Evolutionary conservation across 2,888 invertebrate genomes (phyloP), one percentile per base, ranked within the genome.

Genomic region (Lycophotia porphyrea): DNA sequence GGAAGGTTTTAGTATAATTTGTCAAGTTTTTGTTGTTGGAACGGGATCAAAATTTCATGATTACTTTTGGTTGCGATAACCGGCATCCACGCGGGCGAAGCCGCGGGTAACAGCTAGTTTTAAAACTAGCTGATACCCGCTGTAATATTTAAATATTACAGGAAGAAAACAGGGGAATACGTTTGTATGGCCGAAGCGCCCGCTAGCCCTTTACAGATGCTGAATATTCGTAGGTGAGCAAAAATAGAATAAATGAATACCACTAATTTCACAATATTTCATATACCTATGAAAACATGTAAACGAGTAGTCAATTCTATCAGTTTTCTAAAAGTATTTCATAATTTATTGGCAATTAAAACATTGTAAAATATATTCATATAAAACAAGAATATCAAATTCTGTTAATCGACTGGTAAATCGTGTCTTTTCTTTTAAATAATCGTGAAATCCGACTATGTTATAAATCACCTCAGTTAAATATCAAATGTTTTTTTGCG

Each of bases 361-460:
- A 60, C 31, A 71, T 31, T 47, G 2, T n/a, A 24, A n/a, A n/a
- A 44, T 58, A 27, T 31, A 72, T 74, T 49, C 34, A 27, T 24
- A 74, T 15, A 39, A 31, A 72, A 74, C 73, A 49, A 31, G 60
- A 47, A 39, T 49, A n/a, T n/a, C 13, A 31, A 13, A 60, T 47
- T 31, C 24, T 42, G 15, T 13, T 31, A 15, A 47, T n/a, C n/a
- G n/a, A 72, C 60, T n/a, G 36, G 60, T 49, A n/a, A 49, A 2
- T 15, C 60, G 1, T 31, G 47, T 47, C n/a, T 31, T 60, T 44
- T 47, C n/a, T 24, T 34, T 24, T 8, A 18, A 34, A 34, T n/a
- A 18, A 52, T 67, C 5, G 5, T 58, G 24, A 11, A 7, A 15
- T 24, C 9, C 2, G 9, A 7, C 11, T 47, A 11, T n/a, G 27